Percentiles rank a stretch among this genome's conserved stretches.
These are phyloP conservation scores for Drosophila imparisetae DNA, from an alignment of 2,888 invertebrate species.

Conservation along the genomic window DNA sequence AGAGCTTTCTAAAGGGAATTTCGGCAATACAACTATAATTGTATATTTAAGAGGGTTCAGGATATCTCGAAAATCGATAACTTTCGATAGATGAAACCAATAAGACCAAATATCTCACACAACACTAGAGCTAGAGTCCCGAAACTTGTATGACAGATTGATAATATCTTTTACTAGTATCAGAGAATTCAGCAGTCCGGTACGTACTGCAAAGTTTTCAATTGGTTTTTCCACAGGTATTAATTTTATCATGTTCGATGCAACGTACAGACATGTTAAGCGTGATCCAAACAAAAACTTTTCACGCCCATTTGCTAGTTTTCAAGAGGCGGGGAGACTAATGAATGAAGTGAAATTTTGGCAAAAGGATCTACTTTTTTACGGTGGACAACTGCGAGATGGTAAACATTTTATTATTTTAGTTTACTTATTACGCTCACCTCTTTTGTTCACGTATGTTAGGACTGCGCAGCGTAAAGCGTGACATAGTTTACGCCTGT, in stretches of 20 bases:
- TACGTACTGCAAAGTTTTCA: neutral
- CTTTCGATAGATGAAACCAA: neutral
- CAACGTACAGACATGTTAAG: neutral
- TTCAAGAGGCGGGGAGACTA: slow-evolving; percentile 84
- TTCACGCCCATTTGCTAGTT: too few species aligned
- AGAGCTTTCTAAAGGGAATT: neutral
- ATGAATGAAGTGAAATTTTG: slow-evolving; percentile 88
- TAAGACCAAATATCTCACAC: neutral
- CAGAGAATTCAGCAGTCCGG: neutral
- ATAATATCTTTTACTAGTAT: neutral
- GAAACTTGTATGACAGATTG: neutral
- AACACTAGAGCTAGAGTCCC: neutral
- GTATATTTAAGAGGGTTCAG: too few species aligned
- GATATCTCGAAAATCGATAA: neutral
- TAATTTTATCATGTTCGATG: neutral
- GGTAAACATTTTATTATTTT: slow-evolving; percentile 85
- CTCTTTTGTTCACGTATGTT: neutral
- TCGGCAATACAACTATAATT: too few species aligned
- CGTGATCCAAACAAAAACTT: too few species aligned
- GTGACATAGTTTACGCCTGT: slow-evolving; percentile 51
- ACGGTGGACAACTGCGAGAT: slow-evolving; percentile 90
- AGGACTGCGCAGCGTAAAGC: slow-evolving; percentile 55
- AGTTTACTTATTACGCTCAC: neutral
- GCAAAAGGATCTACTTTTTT: slow-evolving; percentile 88
- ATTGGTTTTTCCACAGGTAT: neutral